Evolutionary conservation across 2,888 invertebrate species (phyloP), one percentile per base, ranked within the genome.

Genomic region (Choristoneura rosaceana): DNA sequence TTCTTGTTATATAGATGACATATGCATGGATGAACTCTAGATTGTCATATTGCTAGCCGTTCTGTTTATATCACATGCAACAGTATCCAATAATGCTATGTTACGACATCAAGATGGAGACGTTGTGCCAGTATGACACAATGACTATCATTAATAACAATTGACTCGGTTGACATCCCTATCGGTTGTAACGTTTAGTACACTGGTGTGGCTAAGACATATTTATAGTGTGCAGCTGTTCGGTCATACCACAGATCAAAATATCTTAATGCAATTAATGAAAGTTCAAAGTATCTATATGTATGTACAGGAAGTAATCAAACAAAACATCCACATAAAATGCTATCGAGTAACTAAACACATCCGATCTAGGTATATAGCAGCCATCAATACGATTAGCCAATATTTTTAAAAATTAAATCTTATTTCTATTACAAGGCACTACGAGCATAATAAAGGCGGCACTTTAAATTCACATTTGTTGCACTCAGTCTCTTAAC

Each of bases 71-170:
- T 45, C 62, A 62, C 45, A 17, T 61, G 14, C n/a, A 52, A 15
- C 17, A 52, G n/a, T 61, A 61, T 61, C 43, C 43, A 15, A 61
- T 43, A 61, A 61, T 7, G 41, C 12, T 25, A 61, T 33, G 60
- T 68, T 71, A 71, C 63, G 17, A 67, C 71, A 71, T 63, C 15
- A 43, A 45, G 15, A 71, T 71, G 62, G 67, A 71, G 71, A 71
- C 55, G 69, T 65, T 64, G 59, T 52, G 25, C 73, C 69, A 47
- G 66, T 70, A 74, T 70, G 62, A 71, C 70, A 66, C 59, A 60
- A 71, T 33, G 47, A 66, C 63, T 62, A 69, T 79, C 80, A 76
- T 86, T 84, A 81, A 82, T 82, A 80, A 80, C 81, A 86, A 84
- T 86, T 82, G 79, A 81, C 64, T 70, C 70, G 70, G 73, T 67